Conservation (phyloP, 2,113 vertebrate genomes). For the Protobothrops flavoviridis region DNA sequence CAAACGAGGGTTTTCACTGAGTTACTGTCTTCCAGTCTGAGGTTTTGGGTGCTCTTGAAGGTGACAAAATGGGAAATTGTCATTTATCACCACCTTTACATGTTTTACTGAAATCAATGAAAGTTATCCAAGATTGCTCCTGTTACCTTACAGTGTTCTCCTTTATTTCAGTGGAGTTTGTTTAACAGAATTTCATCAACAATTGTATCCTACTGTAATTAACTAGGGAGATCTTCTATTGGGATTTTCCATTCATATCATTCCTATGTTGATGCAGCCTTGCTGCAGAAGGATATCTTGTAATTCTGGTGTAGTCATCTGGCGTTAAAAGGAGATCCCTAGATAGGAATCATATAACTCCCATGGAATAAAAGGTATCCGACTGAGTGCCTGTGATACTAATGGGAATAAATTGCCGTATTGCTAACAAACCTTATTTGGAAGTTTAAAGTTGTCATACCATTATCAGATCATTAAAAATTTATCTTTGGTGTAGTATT, state of each 20-base stretch:
- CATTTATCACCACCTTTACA: background rate
- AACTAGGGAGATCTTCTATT: background rate
- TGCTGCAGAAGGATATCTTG: background rate
- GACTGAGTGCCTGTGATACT: background rate
- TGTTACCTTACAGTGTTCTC: no score
- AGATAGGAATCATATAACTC: background rate
- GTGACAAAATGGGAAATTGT: background rate
- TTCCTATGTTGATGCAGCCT: background rate
- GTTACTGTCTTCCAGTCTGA: background rate
- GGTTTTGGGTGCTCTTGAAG: background rate
- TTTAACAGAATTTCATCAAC: background rate
- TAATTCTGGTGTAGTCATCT: background rate
- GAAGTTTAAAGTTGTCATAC: background rate
- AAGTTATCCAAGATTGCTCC: no score
- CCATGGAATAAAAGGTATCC: background rate
- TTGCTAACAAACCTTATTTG: background rate
- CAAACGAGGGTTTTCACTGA: background rate
- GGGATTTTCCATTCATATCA: background rate
- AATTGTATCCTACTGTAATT: background rate
- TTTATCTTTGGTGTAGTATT: background rate
- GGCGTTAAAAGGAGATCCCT: background rate
- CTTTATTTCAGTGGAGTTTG: background rate
- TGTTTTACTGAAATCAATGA: background rate
- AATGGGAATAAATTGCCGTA: background rate
- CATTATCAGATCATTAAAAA: background rate